phyloP scores from a whole-genome alignment of 1,140 invertebrate genomes.

The Ditylenchus dipsaci region DNA sequence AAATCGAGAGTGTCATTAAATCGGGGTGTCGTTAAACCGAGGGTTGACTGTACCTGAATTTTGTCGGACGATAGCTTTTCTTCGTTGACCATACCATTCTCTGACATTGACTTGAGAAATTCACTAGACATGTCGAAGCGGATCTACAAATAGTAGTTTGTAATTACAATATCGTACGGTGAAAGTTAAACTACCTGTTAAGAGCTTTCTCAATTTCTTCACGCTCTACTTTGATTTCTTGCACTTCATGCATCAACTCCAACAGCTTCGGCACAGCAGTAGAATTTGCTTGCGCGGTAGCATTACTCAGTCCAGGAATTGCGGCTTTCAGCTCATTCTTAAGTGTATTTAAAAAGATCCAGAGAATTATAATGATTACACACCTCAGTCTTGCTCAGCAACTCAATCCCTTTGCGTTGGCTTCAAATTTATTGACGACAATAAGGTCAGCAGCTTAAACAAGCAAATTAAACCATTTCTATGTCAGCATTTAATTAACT shows the following conservation, averaged over 20 bases:
- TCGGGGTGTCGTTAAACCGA: too few relatives aligned
- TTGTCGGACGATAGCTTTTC: conserved; percentile 63
- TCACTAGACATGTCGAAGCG: conserved; percentile 73
- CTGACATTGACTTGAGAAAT: conserved; percentile 63
- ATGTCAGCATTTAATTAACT: too few relatives aligned
- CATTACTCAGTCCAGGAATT: conserved; percentile 56
- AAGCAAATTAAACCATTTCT: too few relatives aligned
- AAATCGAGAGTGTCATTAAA: too few relatives aligned
- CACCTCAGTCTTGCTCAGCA: conserved; percentile 61
- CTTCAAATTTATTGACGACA: conserved; percentile 71
- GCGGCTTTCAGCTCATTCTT: conserved; percentile 60
- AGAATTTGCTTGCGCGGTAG: conserved; percentile 30
- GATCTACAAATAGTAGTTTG: conserved; percentile 60
- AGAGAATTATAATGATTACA: conserved; percentile 71
- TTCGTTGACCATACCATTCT: conserved; percentile 82
- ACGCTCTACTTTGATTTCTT: conserved; percentile 68
- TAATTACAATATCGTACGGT: too few relatives aligned
- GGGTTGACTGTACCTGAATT: too few relatives aligned
- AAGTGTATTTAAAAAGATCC: conserved; percentile 67
- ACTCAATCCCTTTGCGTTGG: conserved; percentile 29
- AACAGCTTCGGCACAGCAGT: conserved; percentile 68
- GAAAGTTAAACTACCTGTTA: conserved; percentile 65
- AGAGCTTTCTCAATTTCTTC: conserved; percentile 65
- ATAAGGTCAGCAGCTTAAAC: conserved; percentile 63
- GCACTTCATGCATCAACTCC: conserved; percentile 69